A percentile compares a stretch with the other conserved stretches of the same genome.
Conservation (phyloP, 2,113 vertebrate species). For the Chaetodon auriga region DNA sequence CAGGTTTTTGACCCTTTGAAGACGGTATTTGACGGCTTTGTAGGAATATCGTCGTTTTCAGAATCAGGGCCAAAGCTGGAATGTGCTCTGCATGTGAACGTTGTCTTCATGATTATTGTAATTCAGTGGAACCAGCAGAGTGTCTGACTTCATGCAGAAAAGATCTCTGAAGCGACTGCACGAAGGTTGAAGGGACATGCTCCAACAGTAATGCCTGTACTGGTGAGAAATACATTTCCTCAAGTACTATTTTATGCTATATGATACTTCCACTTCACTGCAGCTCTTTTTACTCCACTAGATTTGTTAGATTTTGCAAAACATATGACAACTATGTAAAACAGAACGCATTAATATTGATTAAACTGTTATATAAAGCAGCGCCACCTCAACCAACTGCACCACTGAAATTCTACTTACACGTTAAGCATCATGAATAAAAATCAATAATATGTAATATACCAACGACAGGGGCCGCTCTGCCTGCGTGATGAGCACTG, state of each 20-base stretch:
- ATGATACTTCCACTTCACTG: neutral
- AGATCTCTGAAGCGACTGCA: neutral
- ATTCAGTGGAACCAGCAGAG: neutral
- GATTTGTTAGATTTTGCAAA: neutral
- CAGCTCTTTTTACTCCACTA: neutral
- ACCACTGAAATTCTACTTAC: neutral
- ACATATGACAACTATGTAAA: neutral
- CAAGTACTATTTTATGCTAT: neutral
- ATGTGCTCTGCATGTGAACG: no score
- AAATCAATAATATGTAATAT: neutral
- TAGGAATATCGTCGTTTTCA: no score
- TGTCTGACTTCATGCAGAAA: neutral
- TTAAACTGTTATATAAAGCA: neutral
- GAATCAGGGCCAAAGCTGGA: no score
- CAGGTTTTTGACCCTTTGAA: no score
- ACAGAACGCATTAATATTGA: neutral
- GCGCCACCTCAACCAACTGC: neutral
- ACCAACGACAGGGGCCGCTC: neutral
- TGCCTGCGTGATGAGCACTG: neutral
- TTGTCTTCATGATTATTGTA: no score
- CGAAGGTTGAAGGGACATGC: constrained; percentile 10
- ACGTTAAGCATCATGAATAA: neutral
- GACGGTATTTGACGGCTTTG: no score
- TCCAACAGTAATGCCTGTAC: neutral
- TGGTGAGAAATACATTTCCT: neutral